Evolutionary conservation across 2,888 invertebrate genomes (phyloP).

Genomic region (Heliconius ethilla): DNA sequence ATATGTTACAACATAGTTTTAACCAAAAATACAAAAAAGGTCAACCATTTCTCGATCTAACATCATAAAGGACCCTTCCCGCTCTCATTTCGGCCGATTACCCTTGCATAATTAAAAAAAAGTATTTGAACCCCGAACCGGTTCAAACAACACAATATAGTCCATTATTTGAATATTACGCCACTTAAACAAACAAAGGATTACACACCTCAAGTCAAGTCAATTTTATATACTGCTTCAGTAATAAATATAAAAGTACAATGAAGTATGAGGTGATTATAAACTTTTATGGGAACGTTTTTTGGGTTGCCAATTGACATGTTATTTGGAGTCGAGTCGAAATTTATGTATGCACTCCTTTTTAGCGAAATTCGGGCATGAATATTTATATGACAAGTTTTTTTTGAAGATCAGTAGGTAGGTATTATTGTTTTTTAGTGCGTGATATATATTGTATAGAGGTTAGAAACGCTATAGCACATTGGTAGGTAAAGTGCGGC

Average conservation of each 20-base stretch:
- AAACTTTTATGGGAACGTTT: constrained; percentile 48
- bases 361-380: constrained; percentile 20
- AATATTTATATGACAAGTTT: constrained; percentile 21
- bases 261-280: constrained; percentile 47
- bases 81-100: constrained; percentile 45
- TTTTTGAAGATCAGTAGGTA: background rate
- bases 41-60: background rate
- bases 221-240: constrained; percentile 50
- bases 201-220: constrained; percentile 59
- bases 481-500: background rate
- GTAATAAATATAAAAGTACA: constrained; percentile 50
- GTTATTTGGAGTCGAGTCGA: constrained; percentile 44
- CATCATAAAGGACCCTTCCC: constrained; percentile 13
- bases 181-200: constrained; percentile 59
- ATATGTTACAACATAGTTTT: background rate
- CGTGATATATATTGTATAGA: background rate
- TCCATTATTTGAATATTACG: constrained; percentile 67
- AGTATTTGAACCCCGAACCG: constrained; percentile 43
- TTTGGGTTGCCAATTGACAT: constrained; percentile 45
- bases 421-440: background rate
- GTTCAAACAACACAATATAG: constrained; percentile 47
- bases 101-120: constrained; percentile 34
- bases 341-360: constrained; percentile 31
- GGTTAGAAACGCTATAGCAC: background rate
- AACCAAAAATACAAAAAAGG: constrained; percentile 5